A percentile compares a stretch with the other conserved stretches of the same genome.
Evolutionary conservation across 2,888 invertebrate species (phyloP).

Genomic region (Heliothis peltigera): DNA sequence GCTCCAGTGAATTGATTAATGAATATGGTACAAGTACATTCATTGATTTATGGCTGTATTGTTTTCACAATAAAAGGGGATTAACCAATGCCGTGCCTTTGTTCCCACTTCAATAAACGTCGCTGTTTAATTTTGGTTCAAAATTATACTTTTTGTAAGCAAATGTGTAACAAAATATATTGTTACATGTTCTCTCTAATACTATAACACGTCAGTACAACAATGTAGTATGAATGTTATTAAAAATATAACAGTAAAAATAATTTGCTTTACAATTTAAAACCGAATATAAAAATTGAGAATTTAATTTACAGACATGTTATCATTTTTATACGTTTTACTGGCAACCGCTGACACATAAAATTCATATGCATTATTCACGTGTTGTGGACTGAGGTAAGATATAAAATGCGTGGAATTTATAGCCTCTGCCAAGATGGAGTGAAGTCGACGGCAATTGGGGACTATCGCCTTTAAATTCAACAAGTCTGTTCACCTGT

Average conservation of each 20-base stretch:
- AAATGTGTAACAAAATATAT: not conserved
- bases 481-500: not conserved
- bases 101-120: conserved; percentile 24
- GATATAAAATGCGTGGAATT: conserved; percentile 34
- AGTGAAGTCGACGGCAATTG: not conserved
- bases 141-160: conserved; percentile 7
- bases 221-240: too few species aligned
- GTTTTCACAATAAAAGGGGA: conserved; percentile 44
- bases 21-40: conserved; percentile 49
- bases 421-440: not conserved
- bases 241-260: too few species aligned
- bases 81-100: conserved; percentile 40
- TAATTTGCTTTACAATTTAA: too few species aligned
- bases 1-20: conserved; percentile 49
- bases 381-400: not conserved
- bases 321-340: not conserved
- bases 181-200: too few species aligned
- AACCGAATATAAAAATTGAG: too few species aligned
- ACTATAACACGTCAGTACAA: too few species aligned
- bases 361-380: conserved; percentile 26
- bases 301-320: too few species aligned
- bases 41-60: conserved; percentile 53
- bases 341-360: not conserved
- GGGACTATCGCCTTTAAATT: not conserved
- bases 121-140: conserved; percentile 15